Evolutionary conservation across 2,113 vertebrate species (phyloP).

Genomic region (Peucedramus taeniatus): DNA sequence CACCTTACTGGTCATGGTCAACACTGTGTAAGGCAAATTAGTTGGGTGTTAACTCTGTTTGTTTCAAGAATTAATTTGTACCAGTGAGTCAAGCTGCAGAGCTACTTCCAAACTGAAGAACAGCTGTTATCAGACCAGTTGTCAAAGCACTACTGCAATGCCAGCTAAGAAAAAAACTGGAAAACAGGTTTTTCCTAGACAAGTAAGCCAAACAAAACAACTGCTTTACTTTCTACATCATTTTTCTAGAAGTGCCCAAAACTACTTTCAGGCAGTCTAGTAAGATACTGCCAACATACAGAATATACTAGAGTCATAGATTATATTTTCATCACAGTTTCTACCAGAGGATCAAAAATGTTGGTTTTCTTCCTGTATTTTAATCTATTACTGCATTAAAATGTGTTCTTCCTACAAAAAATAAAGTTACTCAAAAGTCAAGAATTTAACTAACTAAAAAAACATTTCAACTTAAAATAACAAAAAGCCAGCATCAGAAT

Average conservation of each 20-base stretch:
- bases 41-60: not conserved
- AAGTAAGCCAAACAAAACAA: not conserved
- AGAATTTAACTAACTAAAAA: not conserved
- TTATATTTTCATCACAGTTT: not conserved
- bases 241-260: not conserved
- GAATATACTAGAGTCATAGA: not conserved
- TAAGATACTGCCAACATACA: not conserved
- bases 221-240: not conserved
- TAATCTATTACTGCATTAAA: not conserved
- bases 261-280: not conserved
- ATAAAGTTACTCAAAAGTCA: not conserved
- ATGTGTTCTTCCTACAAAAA: not conserved
- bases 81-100: not conserved
- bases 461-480: not conserved
- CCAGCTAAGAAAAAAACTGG: not conserved
- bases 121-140: not conserved
- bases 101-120: not conserved
- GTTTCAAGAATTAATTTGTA: not conserved
- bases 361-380: not conserved
- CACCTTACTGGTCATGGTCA: not conserved
- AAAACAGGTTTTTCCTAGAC: not conserved
- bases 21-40: not conserved
- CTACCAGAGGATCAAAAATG: not conserved
- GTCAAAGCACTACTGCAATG: not conserved
- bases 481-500: not conserved